phyloP scores from a whole-genome alignment of 1,140 invertebrate species.

The Papilio polyxenes region DNA sequence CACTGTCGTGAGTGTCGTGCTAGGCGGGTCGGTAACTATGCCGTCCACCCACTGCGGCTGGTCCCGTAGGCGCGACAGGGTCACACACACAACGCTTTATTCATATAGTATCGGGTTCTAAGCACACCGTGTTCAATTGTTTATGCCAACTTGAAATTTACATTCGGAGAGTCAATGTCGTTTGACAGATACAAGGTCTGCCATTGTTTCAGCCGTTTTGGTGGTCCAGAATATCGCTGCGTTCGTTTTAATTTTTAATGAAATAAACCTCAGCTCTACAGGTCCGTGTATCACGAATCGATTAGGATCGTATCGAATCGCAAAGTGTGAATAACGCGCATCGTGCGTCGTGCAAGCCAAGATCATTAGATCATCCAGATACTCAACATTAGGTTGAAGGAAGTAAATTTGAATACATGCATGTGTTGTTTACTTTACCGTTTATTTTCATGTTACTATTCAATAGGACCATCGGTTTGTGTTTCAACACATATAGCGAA shows the following conservation, averaged over 20 bases:
- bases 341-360: constrained; percentile 76
- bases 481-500: constrained; percentile 56
- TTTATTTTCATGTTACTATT: constrained; percentile 80
- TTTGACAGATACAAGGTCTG: constrained; percentile 65
- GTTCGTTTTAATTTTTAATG: constrained; percentile 57
- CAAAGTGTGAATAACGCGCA: constrained; percentile 43
- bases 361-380: constrained; percentile 69
- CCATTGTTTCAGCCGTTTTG: constrained; percentile 74
- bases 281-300: constrained; percentile 33
- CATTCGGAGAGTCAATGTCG: constrained; percentile 75
- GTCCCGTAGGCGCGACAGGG: constrained; percentile 79
- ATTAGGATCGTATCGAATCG: constrained; percentile 34
- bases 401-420: constrained; percentile 64
- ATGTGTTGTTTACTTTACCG: constrained; percentile 70
- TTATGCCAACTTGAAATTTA: constrained; percentile 71
- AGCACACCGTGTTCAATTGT: constrained; percentile 73
- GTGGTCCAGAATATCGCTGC: constrained; percentile 62
- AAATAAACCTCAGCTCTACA: constrained; percentile 50
- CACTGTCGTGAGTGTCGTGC: constrained; percentile 78
- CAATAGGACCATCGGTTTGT: constrained; percentile 76
- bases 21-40: constrained; percentile 77
- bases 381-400: constrained; percentile 56
- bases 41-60: constrained; percentile 78
- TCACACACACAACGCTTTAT: constrained; percentile 75
- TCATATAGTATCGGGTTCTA: constrained; percentile 67